Base-by-base conservation (phyloP, 2,888 invertebrate genomes). In the Barypeithes pellucidus region DNA sequence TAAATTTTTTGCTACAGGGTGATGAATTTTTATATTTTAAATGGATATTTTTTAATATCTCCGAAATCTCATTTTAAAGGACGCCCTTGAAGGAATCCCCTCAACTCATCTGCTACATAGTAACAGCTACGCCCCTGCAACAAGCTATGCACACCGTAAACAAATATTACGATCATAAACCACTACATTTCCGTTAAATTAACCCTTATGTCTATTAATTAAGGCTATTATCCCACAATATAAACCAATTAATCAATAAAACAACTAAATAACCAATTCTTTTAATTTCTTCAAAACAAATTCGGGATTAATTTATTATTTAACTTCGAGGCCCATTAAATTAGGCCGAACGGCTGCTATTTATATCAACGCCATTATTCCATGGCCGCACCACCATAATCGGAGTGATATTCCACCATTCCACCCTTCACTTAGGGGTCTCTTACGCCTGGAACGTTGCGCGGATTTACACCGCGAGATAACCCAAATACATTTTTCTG, bases 331-430 rank as follows among this genome's bases (percentile, higher is more conserved):
- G 60, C 67, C 67, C 60, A 60, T 67, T 67, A 67, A 67, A 67
- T 67, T 67, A 67, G 67, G 60, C 36, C 67, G 67, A 67, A 60
- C 65, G 67, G 59, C 67, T 60, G 67, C 67, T 67, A 67, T 67
- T 67, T 67, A 67, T 67, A 67, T 67, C 67, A 67, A 60, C 67
- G 67, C 67, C 67, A 67, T 67, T 67, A 67, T 67, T 60, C 50
- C 60, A 69, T 52, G 69, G 61, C 69, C 60, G 69, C 69, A 52
- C 67, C 67, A 67, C 67, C 67, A 67, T 67, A 67, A 67, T 67
- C 67, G 59, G 67, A 60, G 67, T 67, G 67, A 67, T 67, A 67
- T 59, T 59, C 67, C 36, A 59, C 67, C 67, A 67, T 59, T 59
- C 67, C 36, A 59, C 67, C 67, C 67, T 62, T 60, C 50, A 66